Evolutionary conservation across 2,113 vertebrate species (phyloP), one percentile per base, ranked within the genome.

Genomic region (Brachyistius frenatus): DNA sequence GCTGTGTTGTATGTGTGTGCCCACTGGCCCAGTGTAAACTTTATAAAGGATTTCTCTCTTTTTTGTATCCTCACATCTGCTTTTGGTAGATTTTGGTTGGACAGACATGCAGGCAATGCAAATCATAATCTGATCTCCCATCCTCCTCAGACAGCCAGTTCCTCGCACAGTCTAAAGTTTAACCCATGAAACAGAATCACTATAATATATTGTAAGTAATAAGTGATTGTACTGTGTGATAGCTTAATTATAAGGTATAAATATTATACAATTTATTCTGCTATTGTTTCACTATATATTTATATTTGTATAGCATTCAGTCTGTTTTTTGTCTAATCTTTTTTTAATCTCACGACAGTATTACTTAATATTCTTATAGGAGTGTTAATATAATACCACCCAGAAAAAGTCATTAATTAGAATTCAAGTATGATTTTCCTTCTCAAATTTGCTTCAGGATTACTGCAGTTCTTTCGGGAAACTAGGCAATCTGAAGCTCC

Each of bases 41-140:
- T 41, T 62, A 63, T 16, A 65, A 32, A 61, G 47, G 2, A 7
- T 60, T 31, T 30, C 3, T 50, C 37, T 53, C 3, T 71, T 56
- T 75, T 50, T 61, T 62, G 13, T 57, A 47, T 70, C 55, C 37
- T 6, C 62, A 72, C 56, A 68, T 76, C 67, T 41, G 47, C 72
- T 73, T 65, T 30, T 61, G 52, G 36, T 73, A 50, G 33, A 60
- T 72, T 35, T 49, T 57, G 71, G 76, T 56, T 62, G 47, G 55
- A 66, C 39, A 35, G 10, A 41, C 30, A 2, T 41, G 16, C 32
- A 54, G 32, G 52, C 57, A 47, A 49, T 69, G 53, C 57, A 68
- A 74, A 76, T 83, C 66, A 86, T 57, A 58, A 71, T 67, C 55
- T 61, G 65, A 63, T 79, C 44, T 44, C 35, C 58, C 53, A 50